A percentile compares a stretch with the other conserved stretches of the same genome.
phyloP scores from a whole-genome alignment of 2,113 vertebrate species.

The Gavia stellata region DNA sequence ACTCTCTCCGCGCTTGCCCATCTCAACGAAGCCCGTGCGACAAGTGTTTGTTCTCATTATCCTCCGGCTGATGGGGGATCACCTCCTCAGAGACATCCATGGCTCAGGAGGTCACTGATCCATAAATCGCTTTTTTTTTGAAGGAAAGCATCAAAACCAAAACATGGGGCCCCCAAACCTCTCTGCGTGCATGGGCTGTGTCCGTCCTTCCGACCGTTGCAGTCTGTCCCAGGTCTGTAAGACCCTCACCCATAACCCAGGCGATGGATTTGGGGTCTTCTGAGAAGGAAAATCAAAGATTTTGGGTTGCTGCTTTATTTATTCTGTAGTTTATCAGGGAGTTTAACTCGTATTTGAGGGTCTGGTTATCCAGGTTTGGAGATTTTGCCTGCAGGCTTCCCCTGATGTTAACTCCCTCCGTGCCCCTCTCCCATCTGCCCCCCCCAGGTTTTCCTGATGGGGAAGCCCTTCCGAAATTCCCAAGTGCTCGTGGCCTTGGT shows the following conservation, averaged over 20 bases:
- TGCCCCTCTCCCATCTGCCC: background rate
- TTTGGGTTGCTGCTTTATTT: background rate
- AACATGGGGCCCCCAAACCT: too few species aligned
- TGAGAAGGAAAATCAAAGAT: background rate
- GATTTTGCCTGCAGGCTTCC: background rate
- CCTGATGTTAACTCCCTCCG: background rate
- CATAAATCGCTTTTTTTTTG: background rate
- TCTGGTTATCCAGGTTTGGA: background rate
- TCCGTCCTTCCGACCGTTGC: background rate
- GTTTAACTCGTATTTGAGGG: background rate
- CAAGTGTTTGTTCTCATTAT: background rate
- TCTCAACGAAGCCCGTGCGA: background rate
- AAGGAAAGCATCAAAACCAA: background rate
- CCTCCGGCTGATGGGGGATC: background rate
- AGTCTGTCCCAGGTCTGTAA: too few species aligned
- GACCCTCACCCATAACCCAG: background rate
- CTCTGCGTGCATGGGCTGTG: too few species aligned
- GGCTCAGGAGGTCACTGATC: background rate
- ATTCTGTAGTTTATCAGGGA: background rate
- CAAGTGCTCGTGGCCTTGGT: slow-evolving; percentile 46
- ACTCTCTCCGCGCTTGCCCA: rapidly evolving
- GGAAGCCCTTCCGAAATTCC: slow-evolving; percentile 50
- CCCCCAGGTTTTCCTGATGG: background rate
- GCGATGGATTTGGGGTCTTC: background rate
- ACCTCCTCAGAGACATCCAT: background rate